Evolutionary conservation across 2,797 vertebrate species (phyloP).

Genomic region (Tadarida brasiliensis): DNA sequence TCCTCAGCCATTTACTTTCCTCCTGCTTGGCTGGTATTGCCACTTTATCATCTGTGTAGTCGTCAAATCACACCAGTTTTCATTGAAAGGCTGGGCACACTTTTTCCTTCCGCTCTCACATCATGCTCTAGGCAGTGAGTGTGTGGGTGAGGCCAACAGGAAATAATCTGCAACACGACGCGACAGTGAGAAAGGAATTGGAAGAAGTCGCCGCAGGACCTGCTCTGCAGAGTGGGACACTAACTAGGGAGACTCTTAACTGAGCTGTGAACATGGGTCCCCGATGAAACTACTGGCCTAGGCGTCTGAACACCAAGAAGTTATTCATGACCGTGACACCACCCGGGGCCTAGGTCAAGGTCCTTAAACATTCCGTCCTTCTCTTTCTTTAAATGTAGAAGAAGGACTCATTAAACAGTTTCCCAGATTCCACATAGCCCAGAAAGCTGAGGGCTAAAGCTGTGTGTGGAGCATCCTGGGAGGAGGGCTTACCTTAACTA

Average conservation of each 20-base stretch:
- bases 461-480: not conserved
- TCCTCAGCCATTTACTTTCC: not conserved
- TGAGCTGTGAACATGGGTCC: not conserved
- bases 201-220: not conserved
- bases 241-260: not conserved
- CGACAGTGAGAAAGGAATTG: not conserved
- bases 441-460: not conserved
- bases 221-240: not conserved
- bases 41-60: not conserved
- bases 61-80: slow-evolving; percentile 32
- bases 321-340: not conserved
- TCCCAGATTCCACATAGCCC: not conserved
- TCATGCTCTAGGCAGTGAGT: not conserved
- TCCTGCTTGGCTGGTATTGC: not conserved
- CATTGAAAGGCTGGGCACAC: not conserved
- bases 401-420: not conserved
- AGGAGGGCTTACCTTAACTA: not conserved
- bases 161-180: slow-evolving; percentile 1
- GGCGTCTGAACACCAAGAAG: not conserved
- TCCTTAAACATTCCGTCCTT: not conserved
- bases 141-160: not conserved
- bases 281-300: not conserved
- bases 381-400: not conserved
- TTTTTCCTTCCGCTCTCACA: not conserved
- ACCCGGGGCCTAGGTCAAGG: not conserved